Conservation (phyloP, 2,797 vertebrate genomes). For the Thalassophryne amazonica region DNA sequence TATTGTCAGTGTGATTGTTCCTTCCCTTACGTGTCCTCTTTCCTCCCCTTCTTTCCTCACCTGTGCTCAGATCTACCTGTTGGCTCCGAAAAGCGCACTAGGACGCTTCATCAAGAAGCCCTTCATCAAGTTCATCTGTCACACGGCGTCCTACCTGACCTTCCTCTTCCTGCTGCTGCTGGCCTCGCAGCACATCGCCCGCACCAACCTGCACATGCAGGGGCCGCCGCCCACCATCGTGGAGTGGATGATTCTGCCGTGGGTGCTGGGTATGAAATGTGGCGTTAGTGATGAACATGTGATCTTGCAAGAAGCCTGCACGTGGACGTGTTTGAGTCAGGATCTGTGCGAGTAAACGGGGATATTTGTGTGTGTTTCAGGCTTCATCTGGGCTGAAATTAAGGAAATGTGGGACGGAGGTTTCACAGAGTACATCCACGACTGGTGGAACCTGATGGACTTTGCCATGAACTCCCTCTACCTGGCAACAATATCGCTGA, state of each 20-base stretch:
- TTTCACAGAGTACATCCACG: constrained; percentile 95
- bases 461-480: constrained; percentile 99
- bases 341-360: constrained; percentile 9
- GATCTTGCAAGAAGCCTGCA: no score
- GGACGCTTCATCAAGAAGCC: constrained; percentile 98
- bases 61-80: constrained; percentile 81
- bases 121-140: constrained; percentile 99
- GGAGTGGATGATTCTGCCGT: constrained; percentile 98
- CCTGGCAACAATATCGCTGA: constrained; percentile 95
- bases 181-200: constrained; percentile 95
- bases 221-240: constrained; percentile 94
- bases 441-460: constrained; percentile 99
- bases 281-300: background rate
- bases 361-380: constrained; percentile 63
- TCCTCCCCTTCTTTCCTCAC: background rate
- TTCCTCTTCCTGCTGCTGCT: constrained; percentile 97
- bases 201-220: constrained; percentile 95
- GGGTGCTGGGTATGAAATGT: constrained; percentile 86
- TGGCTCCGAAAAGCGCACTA: constrained; percentile 93
- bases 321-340: background rate
- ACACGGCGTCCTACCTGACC: constrained; percentile 96
- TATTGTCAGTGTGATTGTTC: no score
- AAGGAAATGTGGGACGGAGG: constrained; percentile 99
- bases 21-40: no score
- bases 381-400: constrained; percentile 99